Base-by-base conservation (phyloP, 2,797 vertebrate genomes). In the Momotus momota region DNA sequence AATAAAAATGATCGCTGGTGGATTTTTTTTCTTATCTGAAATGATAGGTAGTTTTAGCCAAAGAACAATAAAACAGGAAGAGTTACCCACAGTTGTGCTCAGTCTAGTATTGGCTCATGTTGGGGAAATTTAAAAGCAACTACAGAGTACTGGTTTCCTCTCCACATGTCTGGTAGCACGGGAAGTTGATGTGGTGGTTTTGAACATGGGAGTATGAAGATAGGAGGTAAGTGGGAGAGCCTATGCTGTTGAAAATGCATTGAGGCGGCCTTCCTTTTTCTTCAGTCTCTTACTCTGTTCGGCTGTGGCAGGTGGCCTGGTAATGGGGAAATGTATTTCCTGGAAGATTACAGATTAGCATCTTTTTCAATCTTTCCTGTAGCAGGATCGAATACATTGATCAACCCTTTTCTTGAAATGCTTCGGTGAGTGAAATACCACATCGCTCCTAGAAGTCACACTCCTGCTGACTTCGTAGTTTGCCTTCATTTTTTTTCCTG, bases 211-310 rank as follows among this genome's bases (percentile, higher is more conserved):
- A 77, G 8, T 64, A 25, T 81, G 61, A 86, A 83, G 64, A 31
- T 6, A n/a, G 5, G 52, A 60, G 12, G 7, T 48, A 40, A 70
- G 6, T 48, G 54, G 49, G 54, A 51, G 51, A 61, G 33, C 3
- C 26, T 49, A 21, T 0, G 2, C 14, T 38, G 13, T 48, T 87
- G 43, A 55, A 91, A 70, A 26, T 1, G 0, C 26, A 14, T 29
- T 27, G 43, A 51, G 14, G 16, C 25, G 54, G 19, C 41, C 33
- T n/a, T 75, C 19, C 51, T 66, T 74, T 80, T 54, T 57, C 27
- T 74, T 75, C 17, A 21, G 15, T 51, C 54, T 81, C 10, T n/a
- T 73, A 5, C 9, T 81, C 55, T 74, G 35, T 16, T 40, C 85
- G 82, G 5, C 48, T 77, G 21, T 52, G 35, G 21, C 65, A 74